Percentiles rank a stretch among this genome's conserved stretches.
Evolutionary conservation across 2,797 vertebrate species (phyloP).

Genomic region (Megalops cyprinoides): DNA sequence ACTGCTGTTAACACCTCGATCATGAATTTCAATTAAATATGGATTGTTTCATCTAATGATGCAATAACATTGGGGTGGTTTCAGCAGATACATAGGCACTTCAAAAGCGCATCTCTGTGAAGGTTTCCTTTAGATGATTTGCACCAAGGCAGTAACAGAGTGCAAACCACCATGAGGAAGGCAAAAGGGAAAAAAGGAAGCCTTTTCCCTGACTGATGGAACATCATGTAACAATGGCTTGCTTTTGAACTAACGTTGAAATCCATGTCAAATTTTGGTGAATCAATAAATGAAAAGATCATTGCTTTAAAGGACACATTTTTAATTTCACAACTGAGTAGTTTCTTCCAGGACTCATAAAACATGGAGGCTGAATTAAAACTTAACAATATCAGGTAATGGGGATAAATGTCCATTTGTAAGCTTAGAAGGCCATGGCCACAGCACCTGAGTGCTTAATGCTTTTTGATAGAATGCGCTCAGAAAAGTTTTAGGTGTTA

Average conservation of each 20-base stretch:
- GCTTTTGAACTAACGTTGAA: constrained; percentile 7
- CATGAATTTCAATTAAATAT: neutral
- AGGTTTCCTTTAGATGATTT: too few species aligned
- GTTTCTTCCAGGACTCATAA: constrained; percentile 17
- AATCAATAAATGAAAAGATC: constrained; percentile 19
- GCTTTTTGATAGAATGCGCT: neutral
- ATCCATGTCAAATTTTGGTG: neutral
- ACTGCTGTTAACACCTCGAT: neutral
- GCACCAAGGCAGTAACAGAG: neutral
- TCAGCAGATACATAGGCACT: too few species aligned
- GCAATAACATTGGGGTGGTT: too few species aligned
- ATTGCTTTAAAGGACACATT: constrained; percentile 26
- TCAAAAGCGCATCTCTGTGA: too few species aligned
- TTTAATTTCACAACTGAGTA: constrained; percentile 36
- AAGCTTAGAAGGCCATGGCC: neutral
- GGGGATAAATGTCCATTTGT: neutral
- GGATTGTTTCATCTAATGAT: neutral
- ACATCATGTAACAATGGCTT: neutral
- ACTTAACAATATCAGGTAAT: neutral
- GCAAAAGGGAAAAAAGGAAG: neutral
- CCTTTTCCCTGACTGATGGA: too few species aligned
- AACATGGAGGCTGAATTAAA: constrained; percentile 22
- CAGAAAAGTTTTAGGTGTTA: too few species aligned
- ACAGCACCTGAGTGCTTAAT: neutral
- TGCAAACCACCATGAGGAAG: neutral